Percentiles rank a stretch among this genome's conserved stretches.
phyloP scores from a whole-genome alignment of 2,888 invertebrate species.

The Tuberolachnus salignus region DNA sequence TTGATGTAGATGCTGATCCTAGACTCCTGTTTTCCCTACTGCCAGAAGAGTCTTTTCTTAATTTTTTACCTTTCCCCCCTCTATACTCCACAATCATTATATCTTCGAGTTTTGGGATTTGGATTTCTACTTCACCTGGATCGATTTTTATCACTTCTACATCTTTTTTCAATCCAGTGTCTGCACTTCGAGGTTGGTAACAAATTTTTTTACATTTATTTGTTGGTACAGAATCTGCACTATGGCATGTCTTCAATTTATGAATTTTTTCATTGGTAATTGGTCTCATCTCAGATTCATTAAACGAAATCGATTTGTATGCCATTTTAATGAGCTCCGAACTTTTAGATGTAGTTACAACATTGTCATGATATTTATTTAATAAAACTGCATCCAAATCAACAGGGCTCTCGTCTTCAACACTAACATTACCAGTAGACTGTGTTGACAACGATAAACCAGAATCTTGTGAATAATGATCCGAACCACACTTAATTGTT shows the following conservation, averaged over 20 bases:
- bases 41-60: constrained; percentile 55
- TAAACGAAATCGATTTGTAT: constrained; percentile 45
- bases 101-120: constrained; percentile 19
- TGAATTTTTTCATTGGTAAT: constrained; percentile 28
- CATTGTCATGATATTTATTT: constrained; percentile 57
- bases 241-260: constrained; percentile 54
- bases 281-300: constrained; percentile 35
- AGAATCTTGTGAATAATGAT: constrained; percentile 60
- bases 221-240: constrained; percentile 59
- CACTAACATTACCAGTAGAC: constrained; percentile 59
- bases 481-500: constrained; percentile 43
- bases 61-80: constrained; percentile 57
- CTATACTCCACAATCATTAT: constrained; percentile 60
- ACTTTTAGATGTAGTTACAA: constrained; percentile 58
- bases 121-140: constrained; percentile 58
- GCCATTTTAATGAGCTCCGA: constrained; percentile 56
- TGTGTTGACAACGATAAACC: constrained; percentile 59
- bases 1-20: constrained; percentile 35
- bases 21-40: constrained; percentile 46
- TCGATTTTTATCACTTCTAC: constrained; percentile 61
- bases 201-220: constrained; percentile 41
- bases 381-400: constrained; percentile 57
- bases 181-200: constrained; percentile 50
- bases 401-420: constrained; percentile 59
- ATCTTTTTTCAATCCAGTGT: constrained; percentile 53